These are phyloP conservation scores for Pseudorhiza aurosa DNA, from an alignment of 30 jellyfish, hydroid and myxozoan genomes.

Conservation along the genomic window DNA sequence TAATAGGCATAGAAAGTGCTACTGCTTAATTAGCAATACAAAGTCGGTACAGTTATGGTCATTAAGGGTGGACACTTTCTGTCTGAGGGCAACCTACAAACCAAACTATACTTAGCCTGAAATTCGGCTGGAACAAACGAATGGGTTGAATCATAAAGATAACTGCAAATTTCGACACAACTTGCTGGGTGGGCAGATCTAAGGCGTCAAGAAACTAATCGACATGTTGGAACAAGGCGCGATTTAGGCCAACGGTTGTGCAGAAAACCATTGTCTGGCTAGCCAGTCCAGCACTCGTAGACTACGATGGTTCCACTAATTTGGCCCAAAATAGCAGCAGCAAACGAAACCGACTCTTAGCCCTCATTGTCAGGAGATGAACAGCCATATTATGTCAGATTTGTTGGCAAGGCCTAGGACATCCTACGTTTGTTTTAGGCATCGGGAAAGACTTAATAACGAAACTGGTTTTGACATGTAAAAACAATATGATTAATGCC, in stretches of 20 bases:
- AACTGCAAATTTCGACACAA: not conserved
- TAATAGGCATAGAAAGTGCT: too few relatives aligned
- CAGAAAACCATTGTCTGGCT: conserved; percentile 21
- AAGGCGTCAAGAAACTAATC: conserved; percentile 24
- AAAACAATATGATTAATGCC: conserved; percentile 1
- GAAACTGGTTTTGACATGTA: conserved; percentile 14
- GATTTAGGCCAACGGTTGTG: conserved; percentile 7
- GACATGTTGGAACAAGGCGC: not conserved
- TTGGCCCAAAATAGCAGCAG: conserved; percentile 37
- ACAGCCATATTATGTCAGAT: conserved; percentile 40
- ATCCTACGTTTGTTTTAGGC: conserved; percentile 14
- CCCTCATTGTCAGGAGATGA: conserved; percentile 26
- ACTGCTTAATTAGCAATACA: too few relatives aligned
- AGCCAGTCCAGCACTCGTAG: conserved; percentile 19
- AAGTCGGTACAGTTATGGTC: too few relatives aligned
- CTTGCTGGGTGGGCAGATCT: conserved; percentile 8
- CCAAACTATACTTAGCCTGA: too few relatives aligned
- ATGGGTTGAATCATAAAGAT: too few relatives aligned
- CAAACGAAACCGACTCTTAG: conserved; percentile 42
- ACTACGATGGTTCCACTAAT: conserved; percentile 14
- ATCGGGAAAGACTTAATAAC: conserved; percentile 8
- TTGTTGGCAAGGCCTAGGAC: conserved; percentile 40
- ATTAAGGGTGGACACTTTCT: too few relatives aligned
- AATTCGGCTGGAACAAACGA: too few relatives aligned
- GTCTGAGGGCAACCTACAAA: too few relatives aligned